Conservation (phyloP, 2,888 invertebrate species). For the Agrotis segetum region DNA sequence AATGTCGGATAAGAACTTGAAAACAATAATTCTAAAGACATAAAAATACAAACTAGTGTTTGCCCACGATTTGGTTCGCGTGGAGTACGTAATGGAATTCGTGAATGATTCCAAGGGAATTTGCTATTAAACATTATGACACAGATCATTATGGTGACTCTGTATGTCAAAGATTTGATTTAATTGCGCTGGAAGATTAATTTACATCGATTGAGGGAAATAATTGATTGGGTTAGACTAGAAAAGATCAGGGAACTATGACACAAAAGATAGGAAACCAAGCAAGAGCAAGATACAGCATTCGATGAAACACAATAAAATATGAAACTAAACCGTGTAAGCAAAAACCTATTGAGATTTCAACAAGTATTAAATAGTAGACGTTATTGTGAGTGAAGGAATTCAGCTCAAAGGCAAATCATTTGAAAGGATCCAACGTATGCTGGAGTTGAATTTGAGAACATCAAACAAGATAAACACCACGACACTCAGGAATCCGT, state of each 20-base stretch:
- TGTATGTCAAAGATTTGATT: too few species aligned
- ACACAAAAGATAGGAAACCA: too few species aligned
- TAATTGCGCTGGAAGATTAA: too few species aligned
- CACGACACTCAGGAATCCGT: constrained; percentile 34
- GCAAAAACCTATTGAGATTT: constrained; percentile 12
- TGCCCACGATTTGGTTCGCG: too few species aligned
- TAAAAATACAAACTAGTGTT: neutral
- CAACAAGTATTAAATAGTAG: constrained; percentile 34
- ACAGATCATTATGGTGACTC: too few species aligned
- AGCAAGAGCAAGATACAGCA: too few species aligned
- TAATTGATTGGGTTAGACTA: too few species aligned
- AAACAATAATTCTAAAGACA: neutral
- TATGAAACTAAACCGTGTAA: neutral
- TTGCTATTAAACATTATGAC: too few species aligned
- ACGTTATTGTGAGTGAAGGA: constrained; percentile 23
- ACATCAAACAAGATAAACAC: constrained; percentile 47
- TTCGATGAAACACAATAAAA: neutral
- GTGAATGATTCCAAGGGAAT: too few species aligned
- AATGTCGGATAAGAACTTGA: neutral
- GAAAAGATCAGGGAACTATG: too few species aligned
- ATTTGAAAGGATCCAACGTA: constrained; percentile 25
- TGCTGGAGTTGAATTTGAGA: constrained; percentile 37
- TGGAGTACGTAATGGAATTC: too few species aligned
- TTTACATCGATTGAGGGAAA: too few species aligned
- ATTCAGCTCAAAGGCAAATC: constrained; percentile 42